A percentile compares a stretch with the other conserved stretches of the same genome.
These are phyloP conservation scores for Netta rufina DNA, from an alignment of 2,797 vertebrate species.

Conservation along the genomic window DNA sequence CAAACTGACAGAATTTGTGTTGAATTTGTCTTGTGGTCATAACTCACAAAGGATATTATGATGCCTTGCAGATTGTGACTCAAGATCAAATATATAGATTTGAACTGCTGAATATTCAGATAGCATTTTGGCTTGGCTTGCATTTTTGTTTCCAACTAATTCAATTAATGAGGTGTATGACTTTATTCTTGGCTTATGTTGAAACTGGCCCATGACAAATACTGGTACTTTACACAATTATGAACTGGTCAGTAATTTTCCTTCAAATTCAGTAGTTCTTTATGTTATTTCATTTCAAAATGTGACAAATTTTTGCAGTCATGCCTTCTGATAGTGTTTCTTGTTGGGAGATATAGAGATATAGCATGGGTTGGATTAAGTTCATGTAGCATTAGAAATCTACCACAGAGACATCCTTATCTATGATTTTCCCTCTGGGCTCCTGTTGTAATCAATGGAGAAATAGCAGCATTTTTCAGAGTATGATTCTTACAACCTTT, in stretches of 20 bases:
- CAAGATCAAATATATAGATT: not conserved
- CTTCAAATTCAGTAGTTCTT: not conserved
- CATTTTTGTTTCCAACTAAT: not conserved
- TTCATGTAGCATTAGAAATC: not conserved
- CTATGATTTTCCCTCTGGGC: not conserved
- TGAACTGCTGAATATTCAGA: not conserved
- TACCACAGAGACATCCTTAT: not conserved
- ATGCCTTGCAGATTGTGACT: not conserved
- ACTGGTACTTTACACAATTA: not conserved
- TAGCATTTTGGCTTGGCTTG: not conserved
- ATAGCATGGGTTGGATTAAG: not conserved
- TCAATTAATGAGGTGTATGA: not conserved
- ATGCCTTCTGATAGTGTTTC: not conserved
- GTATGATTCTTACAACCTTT: conserved; percentile 32
- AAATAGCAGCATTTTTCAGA: conserved; percentile 15
- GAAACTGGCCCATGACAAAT: not conserved
- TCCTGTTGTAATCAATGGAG: not conserved
- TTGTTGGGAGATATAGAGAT: not conserved
- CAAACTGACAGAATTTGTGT: not conserved
- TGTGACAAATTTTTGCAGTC: not conserved
- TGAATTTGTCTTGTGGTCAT: not conserved
- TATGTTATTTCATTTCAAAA: not conserved
- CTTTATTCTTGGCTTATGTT: not conserved
- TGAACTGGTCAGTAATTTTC: not conserved
- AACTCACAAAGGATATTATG: not conserved